Conservation (phyloP, 92 coral and sea anemone genomes). For the Anthopleura xanthogrammica region DNA sequence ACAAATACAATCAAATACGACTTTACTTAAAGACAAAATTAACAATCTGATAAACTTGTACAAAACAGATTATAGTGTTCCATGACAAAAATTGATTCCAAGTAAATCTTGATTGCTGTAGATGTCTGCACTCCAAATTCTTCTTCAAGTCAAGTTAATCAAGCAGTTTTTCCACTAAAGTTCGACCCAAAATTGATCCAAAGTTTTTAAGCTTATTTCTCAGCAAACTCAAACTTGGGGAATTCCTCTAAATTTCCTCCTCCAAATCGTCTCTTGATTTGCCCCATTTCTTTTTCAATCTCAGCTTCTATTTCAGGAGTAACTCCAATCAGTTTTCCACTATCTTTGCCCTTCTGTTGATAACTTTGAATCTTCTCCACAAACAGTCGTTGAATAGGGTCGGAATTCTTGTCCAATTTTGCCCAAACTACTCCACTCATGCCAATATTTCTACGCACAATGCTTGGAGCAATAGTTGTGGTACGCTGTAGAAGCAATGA, state of each 20-base stretch:
- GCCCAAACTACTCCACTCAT: slow-evolving; percentile 60
- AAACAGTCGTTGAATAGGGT: slow-evolving; percentile 95
- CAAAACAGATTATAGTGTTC: not conserved
- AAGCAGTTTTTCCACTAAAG: not conserved
- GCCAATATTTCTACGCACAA: slow-evolving; percentile 60
- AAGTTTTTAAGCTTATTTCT: slow-evolving; percentile 14
- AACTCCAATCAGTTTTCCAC: slow-evolving; percentile 75
- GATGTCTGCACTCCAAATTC: not conserved
- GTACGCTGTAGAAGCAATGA: slow-evolving; percentile 49
- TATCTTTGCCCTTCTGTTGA: slow-evolving; percentile 77
- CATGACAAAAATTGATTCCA: not conserved
- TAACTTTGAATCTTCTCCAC: slow-evolving; percentile 79
- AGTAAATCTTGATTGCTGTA: not conserved
- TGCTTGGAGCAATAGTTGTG: slow-evolving; percentile 23
- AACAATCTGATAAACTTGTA: not conserved
- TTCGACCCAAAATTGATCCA: not conserved
- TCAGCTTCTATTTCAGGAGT: slow-evolving; percentile 88
- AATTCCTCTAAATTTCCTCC: slow-evolving; percentile 91
- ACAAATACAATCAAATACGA: not conserved
- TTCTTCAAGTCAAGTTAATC: not conserved
- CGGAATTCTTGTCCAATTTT: slow-evolving; percentile 75
- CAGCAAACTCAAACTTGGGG: slow-evolving; percentile 83
- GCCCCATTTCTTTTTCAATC: slow-evolving; percentile 70
- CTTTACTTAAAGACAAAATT: not conserved
- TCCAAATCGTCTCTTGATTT: slow-evolving; percentile 85